Base-by-base conservation (phyloP, 2,888 invertebrate genomes). In the Caenorhabditis sinica region DNA sequence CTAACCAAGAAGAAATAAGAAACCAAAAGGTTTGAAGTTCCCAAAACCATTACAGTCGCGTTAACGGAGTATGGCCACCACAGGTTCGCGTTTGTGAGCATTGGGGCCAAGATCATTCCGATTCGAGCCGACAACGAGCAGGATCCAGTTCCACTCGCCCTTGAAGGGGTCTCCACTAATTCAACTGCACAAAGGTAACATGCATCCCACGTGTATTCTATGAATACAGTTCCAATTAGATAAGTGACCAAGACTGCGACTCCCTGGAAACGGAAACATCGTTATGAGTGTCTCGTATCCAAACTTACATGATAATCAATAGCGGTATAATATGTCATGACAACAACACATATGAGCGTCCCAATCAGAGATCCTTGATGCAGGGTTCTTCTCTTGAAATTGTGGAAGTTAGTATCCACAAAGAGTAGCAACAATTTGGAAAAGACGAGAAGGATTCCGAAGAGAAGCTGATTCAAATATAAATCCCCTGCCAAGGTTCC, bases 151-250 rank as follows among this genome's bases (percentile, higher is more conserved):
- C 88, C 87, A 43, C 87, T 86, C 4, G 90, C 87, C 17, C 90
- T 84, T 65, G 89, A 86, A 5, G 86, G 71, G 0, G 91, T 91
- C 36, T 90, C 90, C 80, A 90, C 86, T 1, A 88, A 82, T 69
- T 91, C 91, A 23, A 90, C 86, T 0, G 89, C 89, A 61, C 90
- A 90, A 8, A 91, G 83, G 53, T 91, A 90, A 73, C 88, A 88
- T 1, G 90, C 91, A 65, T 91, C 91, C 91, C 91, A 91, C 9
- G 90, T 90, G 86, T 89, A 89, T 75, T 91, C 91, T 69, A 91
- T 89, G 82, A 90, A 89, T 6, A 86, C 85, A 9, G 87, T 87
- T 28, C 91, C 91, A 11, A 89, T 11, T 11, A 91, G 43, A 61
- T 91, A 90, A 33, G 87, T 71, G 0, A 89, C 66, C 4, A 90